These are phyloP conservation scores for Illadopsis cleaveri DNA, from an alignment of 2,113 vertebrate species.

Conservation along the genomic window DNA sequence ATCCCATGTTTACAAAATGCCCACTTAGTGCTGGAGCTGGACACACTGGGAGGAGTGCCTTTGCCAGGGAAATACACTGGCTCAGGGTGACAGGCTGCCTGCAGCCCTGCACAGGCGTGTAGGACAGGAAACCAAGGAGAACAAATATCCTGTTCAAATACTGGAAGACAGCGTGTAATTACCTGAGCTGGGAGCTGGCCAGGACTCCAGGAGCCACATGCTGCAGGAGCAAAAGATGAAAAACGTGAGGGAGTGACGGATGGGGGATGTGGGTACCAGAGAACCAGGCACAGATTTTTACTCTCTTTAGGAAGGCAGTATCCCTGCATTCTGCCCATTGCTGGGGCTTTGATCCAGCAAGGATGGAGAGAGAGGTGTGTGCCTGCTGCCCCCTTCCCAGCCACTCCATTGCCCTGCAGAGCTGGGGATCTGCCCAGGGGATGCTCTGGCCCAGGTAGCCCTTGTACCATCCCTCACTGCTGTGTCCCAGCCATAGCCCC, in stretches of 20 bases:
- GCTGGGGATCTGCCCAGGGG: background rate
- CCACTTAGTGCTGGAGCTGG: background rate
- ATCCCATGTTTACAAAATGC: background rate
- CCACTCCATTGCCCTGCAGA: background rate
- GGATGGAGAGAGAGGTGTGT: background rate
- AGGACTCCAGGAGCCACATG: background rate
- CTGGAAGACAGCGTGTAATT: conserved; percentile 15
- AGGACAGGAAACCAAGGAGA: conserved; percentile 6
- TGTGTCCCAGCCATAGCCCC: background rate
- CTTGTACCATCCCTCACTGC: background rate
- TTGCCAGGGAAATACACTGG: background rate
- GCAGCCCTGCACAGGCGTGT: background rate
- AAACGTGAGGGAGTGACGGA: background rate
- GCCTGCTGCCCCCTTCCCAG: background rate
- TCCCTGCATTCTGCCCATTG: fast-evolving
- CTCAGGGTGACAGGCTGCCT: background rate
- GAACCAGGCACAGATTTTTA: background rate
- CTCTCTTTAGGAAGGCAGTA: background rate
- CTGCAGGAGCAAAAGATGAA: background rate
- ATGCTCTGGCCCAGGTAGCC: background rate
- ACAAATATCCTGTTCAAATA: conserved; percentile 30
- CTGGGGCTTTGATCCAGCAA: background rate
- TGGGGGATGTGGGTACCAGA: background rate
- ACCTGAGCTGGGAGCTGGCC: conserved; percentile 56
- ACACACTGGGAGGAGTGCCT: background rate